These are phyloP conservation scores for Caerostris extrusa DNA, from an alignment of 1,140 invertebrate species.

Conservation along the genomic window DNA sequence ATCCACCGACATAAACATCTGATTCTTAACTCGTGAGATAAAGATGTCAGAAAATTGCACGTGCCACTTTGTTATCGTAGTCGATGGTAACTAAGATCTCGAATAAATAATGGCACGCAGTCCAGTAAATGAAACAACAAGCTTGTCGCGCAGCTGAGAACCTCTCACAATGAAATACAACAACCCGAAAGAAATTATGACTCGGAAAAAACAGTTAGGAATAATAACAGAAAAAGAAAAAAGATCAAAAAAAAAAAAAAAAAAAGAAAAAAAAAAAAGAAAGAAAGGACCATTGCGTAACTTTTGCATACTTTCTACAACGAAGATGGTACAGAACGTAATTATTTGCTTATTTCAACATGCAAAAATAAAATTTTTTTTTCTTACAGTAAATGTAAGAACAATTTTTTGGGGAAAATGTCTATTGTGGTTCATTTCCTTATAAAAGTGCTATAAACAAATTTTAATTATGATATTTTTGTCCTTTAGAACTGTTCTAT, in stretches of 20 bases:
- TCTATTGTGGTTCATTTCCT: too few relatives aligned
- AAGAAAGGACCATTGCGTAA: background rate
- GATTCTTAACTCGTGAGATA: slow-evolving; percentile 5
- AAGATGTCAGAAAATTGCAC: slow-evolving; percentile 53
- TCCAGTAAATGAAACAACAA: slow-evolving; percentile 49
- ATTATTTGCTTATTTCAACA: background rate
- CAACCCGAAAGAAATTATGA: slow-evolving; percentile 35
- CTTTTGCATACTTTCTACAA: background rate
- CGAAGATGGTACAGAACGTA: background rate
- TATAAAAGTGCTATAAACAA: too few relatives aligned
- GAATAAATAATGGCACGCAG: slow-evolving; percentile 10
- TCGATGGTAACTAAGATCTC: background rate
- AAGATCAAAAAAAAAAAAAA: background rate
- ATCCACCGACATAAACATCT: background rate
- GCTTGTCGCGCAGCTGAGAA: background rate
- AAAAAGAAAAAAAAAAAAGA: background rate
- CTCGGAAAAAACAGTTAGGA: background rate
- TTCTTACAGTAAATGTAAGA: too few relatives aligned
- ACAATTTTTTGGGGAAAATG: too few relatives aligned
- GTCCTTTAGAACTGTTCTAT: too few relatives aligned
- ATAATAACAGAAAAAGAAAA: background rate
- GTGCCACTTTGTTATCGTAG: slow-evolving; percentile 49
- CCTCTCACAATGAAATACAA: slow-evolving; percentile 57
- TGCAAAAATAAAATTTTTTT: too few relatives aligned
- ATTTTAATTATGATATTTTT: too few relatives aligned